These are phyloP conservation scores for Pseudomyrmex pallidus DNA, from an alignment of 1,140 invertebrate species.

Conservation along the genomic window DNA sequence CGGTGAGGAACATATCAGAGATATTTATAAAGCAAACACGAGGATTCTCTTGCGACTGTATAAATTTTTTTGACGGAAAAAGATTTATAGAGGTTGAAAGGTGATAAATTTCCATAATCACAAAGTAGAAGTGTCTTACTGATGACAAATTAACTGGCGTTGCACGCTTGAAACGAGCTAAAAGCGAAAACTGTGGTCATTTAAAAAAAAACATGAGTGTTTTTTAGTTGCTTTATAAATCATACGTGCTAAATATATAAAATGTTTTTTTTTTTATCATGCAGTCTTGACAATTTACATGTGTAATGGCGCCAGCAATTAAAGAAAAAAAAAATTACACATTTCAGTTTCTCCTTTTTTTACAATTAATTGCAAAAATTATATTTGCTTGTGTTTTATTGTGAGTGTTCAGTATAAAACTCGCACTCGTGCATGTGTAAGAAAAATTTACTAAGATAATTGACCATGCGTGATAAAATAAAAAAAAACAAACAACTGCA, in stretches of 20 bases:
- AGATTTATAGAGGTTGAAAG: neutral
- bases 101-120: neutral
- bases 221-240: neutral
- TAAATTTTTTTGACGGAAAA: neutral
- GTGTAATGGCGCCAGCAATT: no score
- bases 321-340: no score
- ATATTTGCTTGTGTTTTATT: neutral
- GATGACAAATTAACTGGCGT: constrained; percentile 36
- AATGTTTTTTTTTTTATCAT: neutral
- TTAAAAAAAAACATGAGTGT: constrained; percentile 11
- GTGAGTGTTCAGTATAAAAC: neutral
- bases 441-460: no score
- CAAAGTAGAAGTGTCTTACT: neutral
- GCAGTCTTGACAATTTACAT: neutral
- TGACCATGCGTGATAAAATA: no score
- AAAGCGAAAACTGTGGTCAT: neutral
- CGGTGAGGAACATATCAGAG: neutral
- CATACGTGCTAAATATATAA: neutral
- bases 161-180: neutral
- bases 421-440: no score
- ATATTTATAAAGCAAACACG: constrained; percentile 21
- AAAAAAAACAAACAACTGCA: no score
- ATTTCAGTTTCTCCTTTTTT: no score
- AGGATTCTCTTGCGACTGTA: no score
- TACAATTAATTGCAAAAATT: neutral